Percentiles rank a stretch among this genome's conserved stretches.
phyloP scores from a whole-genome alignment of 2,797 vertebrate genomes.

The Darevskia nairensis region DNA sequence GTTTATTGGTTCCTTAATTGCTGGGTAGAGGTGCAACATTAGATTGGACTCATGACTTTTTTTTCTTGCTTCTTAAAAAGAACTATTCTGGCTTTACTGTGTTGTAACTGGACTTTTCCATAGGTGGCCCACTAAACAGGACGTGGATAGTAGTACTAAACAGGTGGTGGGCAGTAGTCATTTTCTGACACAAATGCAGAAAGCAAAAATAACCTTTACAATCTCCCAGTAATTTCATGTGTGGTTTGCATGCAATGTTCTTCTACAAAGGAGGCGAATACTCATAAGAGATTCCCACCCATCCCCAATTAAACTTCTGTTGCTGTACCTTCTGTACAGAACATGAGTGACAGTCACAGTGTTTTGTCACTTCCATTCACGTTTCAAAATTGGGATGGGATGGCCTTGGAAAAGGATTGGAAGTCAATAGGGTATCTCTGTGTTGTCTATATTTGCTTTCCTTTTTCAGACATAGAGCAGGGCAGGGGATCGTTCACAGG shows the following conservation, averaged over 20 bases:
- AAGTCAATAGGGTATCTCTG: background rate
- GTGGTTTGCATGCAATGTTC: background rate
- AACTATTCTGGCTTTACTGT: background rate
- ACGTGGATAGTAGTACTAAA: background rate
- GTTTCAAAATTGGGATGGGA: background rate
- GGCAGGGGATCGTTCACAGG: background rate
- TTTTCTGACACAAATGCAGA: background rate
- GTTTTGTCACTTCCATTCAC: background rate
- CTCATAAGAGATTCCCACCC: background rate
- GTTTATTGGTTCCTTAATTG: background rate
- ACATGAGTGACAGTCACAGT: background rate
- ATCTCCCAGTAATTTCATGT: background rate
- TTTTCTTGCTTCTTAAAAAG: no score
- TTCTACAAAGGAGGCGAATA: background rate
- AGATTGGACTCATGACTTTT: background rate
- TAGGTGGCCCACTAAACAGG: background rate
- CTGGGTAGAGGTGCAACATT: background rate
- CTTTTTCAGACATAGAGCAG: background rate
- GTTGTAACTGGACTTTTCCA: background rate
- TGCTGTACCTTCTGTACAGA: background rate
- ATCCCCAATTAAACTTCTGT: background rate
- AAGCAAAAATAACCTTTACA: background rate
- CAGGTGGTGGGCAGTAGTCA: background rate
- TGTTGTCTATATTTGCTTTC: background rate
- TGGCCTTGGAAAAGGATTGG: background rate